Conservation (phyloP, 2,888 invertebrate genomes). For the Eurois occulta region DNA sequence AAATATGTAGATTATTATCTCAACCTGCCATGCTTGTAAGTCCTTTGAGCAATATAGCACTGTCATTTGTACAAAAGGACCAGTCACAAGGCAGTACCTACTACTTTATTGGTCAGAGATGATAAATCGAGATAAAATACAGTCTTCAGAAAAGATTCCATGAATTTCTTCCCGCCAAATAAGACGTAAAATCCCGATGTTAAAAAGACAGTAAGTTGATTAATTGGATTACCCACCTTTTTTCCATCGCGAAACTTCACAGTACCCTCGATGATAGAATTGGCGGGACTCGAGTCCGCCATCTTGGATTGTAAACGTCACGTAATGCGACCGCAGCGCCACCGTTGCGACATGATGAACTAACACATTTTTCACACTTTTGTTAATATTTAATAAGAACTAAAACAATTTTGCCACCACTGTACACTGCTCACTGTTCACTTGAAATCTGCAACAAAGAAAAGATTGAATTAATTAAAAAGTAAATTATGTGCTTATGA, state of each 20-base stretch:
- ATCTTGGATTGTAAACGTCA: constrained; percentile 83
- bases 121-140: neutral
- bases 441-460: constrained; percentile 65
- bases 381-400: constrained; percentile 44
- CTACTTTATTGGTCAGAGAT: neutral
- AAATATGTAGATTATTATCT: constrained; percentile 11
- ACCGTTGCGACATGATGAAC: constrained; percentile 80
- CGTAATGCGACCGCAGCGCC: constrained; percentile 85
- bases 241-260: constrained; percentile 97
- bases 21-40: neutral
- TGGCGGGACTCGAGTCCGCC: constrained; percentile 89
- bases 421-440: constrained; percentile 63
- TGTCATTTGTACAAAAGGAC: neutral
- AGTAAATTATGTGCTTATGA: constrained; percentile 25
- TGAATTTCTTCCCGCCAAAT: neutral
- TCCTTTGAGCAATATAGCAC: neutral
- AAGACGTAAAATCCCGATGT: constrained; percentile 12
- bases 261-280: constrained; percentile 96
- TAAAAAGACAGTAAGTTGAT: constrained; percentile 36
- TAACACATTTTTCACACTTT: constrained; percentile 79
- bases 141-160: neutral
- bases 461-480: constrained; percentile 53
- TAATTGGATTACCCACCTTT: constrained; percentile 91
- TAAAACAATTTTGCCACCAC: constrained; percentile 56
- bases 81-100: neutral